A percentile compares a stretch with the other conserved stretches of the same genome.
These are phyloP conservation scores for Anastrepha ludens DNA, from an alignment of 1,140 invertebrate genomes.

Conservation along the genomic window DNA sequence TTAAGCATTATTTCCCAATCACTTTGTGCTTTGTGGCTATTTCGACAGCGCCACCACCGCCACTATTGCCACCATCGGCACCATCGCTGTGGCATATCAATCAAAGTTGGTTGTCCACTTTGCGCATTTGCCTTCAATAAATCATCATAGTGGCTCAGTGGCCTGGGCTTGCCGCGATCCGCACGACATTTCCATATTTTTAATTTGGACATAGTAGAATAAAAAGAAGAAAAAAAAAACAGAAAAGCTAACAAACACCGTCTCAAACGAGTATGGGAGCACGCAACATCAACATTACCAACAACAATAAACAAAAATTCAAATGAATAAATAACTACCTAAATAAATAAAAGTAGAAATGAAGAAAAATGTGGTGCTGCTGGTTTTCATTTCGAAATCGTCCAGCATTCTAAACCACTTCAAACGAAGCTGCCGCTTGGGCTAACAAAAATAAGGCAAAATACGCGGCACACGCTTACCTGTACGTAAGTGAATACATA, in stretches of 20 bases:
- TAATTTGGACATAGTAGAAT: conserved; percentile 38
- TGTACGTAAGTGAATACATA: neutral
- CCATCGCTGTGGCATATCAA: neutral
- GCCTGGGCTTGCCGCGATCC: neutral
- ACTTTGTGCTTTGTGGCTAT: neutral
- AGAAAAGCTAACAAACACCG: neutral
- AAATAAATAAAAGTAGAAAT: conserved; percentile 27
- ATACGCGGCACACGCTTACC: neutral
- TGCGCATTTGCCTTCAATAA: conserved; percentile 38
- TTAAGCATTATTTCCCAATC: conserved; percentile 17
- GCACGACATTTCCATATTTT: conserved; percentile 52
- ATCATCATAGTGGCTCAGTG: conserved; percentile 3
- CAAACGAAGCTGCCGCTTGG: conserved; percentile 16
- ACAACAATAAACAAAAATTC: neutral
- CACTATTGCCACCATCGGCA: neutral
- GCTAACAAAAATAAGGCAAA: neutral
- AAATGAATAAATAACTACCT: conserved; percentile 37
- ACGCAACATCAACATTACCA: neutral
- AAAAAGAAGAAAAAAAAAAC: no score
- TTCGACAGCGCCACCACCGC: conserved; percentile 13
- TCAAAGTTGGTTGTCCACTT: neutral
- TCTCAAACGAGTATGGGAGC: conserved; percentile 25
- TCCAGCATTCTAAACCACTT: conserved; percentile 43
- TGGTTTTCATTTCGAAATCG: conserved; percentile 43
- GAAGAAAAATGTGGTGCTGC: conserved; percentile 27